Percentiles rank a stretch among this genome's conserved stretches.
These are phyloP conservation scores for Diadophis punctatus DNA, from an alignment of 2,113 vertebrate species.

Conservation along the genomic window DNA sequence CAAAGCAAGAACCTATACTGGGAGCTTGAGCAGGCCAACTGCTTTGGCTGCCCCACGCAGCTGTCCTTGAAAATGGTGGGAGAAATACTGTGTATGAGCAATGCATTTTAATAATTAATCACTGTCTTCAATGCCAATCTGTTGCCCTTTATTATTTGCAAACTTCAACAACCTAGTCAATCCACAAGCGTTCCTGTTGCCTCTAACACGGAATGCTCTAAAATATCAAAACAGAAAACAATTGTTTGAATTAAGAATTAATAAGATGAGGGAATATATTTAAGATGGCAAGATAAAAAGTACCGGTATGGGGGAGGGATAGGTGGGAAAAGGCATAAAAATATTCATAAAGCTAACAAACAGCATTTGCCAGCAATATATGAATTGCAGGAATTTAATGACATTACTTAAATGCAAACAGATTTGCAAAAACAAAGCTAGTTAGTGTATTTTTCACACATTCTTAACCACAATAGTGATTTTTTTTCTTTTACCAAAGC, in stretches of 20 bases:
- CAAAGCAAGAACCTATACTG: not conserved
- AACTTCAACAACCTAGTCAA: not conserved
- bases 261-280: not conserved
- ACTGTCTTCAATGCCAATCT: not conserved
- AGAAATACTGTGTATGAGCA: not conserved
- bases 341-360: not conserved
- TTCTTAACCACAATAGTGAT: not conserved
- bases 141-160: not conserved
- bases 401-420: not conserved
- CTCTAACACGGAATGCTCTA: not conserved
- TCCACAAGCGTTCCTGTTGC: not conserved
- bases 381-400: not conserved
- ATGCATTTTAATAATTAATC: not conserved
- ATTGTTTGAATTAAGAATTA: not conserved
- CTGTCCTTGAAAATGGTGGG: not conserved
- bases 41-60: not conserved
- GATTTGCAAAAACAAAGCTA: not conserved
- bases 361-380: not conserved
- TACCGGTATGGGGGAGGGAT: not conserved
- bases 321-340: not conserved
- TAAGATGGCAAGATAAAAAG: not conserved
- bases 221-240: not conserved
- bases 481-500: not conserved
- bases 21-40: not conserved
- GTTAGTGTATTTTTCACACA: not conserved